phyloP scores from a whole-genome alignment of 1,140 invertebrate species.

The Conopomorpha cramerella region DNA sequence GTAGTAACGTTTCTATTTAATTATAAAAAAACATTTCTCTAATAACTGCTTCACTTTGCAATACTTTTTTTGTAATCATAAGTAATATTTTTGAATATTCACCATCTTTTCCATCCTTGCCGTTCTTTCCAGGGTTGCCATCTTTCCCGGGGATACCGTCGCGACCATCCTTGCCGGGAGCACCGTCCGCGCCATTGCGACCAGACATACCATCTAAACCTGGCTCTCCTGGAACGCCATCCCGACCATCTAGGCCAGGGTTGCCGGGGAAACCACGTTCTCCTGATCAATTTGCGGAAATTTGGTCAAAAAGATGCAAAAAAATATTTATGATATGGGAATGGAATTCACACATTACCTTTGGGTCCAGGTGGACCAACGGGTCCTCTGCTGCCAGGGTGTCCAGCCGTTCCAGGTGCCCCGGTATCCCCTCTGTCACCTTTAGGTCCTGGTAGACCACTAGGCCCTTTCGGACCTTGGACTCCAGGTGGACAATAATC shows the following conservation, averaged over 20 bases:
- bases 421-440: slow-evolving; percentile 65
- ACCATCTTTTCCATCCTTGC: slow-evolving; percentile 67
- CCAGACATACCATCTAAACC: slow-evolving; percentile 83
- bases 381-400: slow-evolving; percentile 62
- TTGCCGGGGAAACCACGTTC: slow-evolving; percentile 69
- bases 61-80: too few species aligned
- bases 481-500: slow-evolving; percentile 81
- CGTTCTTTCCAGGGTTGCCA: slow-evolving; percentile 64
- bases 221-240: slow-evolving; percentile 84
- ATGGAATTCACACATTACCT: too few species aligned
- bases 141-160: slow-evolving; percentile 73
- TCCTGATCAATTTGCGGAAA: too few species aligned
- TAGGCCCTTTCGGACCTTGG: slow-evolving; percentile 67
- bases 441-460: slow-evolving; percentile 64
- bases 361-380: slow-evolving; percentile 64
- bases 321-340: too few species aligned
- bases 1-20: too few species aligned
- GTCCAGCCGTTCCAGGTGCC: slow-evolving; percentile 66
- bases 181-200: slow-evolving; percentile 75
- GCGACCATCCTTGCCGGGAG: slow-evolving; percentile 72
- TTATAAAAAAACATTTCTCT: too few species aligned
- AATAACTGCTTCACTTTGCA: too few species aligned
- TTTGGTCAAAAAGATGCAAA: too few species aligned
- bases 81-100: too few species aligned
- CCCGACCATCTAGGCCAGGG: slow-evolving; percentile 80